Conservation (phyloP, 1,140 invertebrate species). For the Homarus americanus region DNA sequence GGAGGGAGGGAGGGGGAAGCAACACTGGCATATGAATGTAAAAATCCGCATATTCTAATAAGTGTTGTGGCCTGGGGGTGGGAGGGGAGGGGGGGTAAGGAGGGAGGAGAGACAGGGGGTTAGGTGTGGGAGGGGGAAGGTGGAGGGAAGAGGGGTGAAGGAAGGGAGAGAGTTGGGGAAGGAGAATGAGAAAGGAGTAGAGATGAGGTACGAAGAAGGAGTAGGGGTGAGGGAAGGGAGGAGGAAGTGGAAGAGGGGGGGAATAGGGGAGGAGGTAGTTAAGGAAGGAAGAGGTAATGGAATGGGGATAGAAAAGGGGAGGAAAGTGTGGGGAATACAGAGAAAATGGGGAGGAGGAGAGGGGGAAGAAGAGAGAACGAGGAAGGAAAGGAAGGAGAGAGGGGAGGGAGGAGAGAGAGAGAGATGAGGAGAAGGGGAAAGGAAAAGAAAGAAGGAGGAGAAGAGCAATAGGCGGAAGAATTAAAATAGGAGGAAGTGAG, state of each 20-base stretch:
- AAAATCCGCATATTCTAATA: constrained; percentile 59
- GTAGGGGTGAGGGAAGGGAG: background rate
- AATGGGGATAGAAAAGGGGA: background rate
- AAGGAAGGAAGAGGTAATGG: background rate
- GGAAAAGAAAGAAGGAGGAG: background rate
- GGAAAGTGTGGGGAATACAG: background rate
- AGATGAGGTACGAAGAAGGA: background rate
- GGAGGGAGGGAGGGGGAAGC: background rate
- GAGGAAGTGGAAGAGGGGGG: background rate
- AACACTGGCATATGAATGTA: constrained; percentile 36
- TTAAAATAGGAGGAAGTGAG: no score
- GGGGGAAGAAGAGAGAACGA: background rate
- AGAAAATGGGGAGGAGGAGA: no score
- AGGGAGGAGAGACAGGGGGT: background rate
- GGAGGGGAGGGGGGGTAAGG: constrained; percentile 35
- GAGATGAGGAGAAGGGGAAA: background rate
- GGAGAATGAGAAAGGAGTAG: background rate
- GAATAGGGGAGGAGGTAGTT: no score
- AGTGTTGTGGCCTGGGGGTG: constrained; percentile 19
- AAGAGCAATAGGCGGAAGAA: background rate
- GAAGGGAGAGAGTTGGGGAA: background rate
- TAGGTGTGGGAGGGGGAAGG: no score
- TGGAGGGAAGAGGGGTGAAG: no score
- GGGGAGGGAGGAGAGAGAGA: background rate
- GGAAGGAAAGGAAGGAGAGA: background rate